Conservation (phyloP, 2,888 invertebrate species). For the Sisyra nigra region DNA sequence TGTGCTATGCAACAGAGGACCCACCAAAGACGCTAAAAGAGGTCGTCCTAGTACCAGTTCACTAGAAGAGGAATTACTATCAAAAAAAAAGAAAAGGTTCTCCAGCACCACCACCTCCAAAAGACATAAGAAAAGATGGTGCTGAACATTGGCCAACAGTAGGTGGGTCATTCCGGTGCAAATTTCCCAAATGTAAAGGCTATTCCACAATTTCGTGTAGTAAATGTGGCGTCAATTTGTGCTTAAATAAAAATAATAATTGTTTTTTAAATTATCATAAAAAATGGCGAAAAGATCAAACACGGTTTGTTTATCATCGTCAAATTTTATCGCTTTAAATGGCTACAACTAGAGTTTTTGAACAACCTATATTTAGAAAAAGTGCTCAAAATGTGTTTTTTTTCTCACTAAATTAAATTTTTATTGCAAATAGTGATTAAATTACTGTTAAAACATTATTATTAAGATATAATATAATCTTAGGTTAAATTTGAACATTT, state of each 20-base stretch:
- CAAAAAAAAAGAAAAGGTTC: constrained; percentile 2
- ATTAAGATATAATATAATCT: too few relatives aligned
- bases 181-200: constrained; percentile 11
- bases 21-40: background rate
- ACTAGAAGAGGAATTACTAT: too few relatives aligned
- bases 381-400: too few relatives aligned
- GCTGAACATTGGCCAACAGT: constrained; percentile 9
- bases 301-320: too few relatives aligned
- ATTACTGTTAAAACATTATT: too few relatives aligned
- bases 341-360: too few relatives aligned
- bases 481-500: too few relatives aligned
- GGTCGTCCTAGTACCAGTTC: background rate
- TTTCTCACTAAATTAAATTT: too few relatives aligned
- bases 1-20: background rate
- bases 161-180: constrained; percentile 9
- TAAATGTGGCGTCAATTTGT: constrained; percentile 10
- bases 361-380: too few relatives aligned
- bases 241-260: constrained; percentile 9
- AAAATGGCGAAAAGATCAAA: too few relatives aligned
- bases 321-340: too few relatives aligned
- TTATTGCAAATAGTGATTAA: too few relatives aligned
- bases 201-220: constrained; percentile 9
- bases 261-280: constrained; percentile 9
- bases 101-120: constrained; percentile 4
- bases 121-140: constrained; percentile 10